phyloP scores from a whole-genome alignment of 1,140 invertebrate species.

The Bilobella aurantiaca region DNA sequence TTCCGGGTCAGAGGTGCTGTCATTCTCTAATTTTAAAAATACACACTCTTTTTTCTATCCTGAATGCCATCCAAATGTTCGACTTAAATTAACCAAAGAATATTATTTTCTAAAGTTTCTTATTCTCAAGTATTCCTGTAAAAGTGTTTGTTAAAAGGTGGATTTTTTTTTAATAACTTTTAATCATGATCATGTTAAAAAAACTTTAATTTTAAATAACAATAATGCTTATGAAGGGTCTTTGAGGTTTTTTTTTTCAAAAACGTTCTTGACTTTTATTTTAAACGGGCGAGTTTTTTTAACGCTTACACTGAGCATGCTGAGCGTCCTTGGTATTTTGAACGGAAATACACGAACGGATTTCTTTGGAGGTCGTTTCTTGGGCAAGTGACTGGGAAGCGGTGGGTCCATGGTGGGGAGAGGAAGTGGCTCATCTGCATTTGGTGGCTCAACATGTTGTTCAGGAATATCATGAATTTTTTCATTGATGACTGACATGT shows the following conservation, averaged over 20 bases:
- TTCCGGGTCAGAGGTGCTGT: neutral
- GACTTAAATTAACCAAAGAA: neutral
- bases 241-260: neutral
- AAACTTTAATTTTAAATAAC: neutral
- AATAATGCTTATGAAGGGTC: neutral
- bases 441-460: conserved; percentile 18
- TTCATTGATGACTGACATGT: conserved; percentile 29
- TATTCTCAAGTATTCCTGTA: too few relatives aligned
- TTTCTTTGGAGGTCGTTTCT: conserved; percentile 8
- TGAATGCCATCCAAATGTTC: neutral
- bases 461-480: conserved; percentile 29
- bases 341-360: conserved; percentile 15
- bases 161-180: neutral
- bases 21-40: neutral
- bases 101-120: neutral
- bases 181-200: conserved; percentile 11
- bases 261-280: neutral
- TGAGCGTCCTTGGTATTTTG: conserved; percentile 1
- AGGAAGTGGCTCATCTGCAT: conserved; percentile 13
- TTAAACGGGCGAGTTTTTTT: neutral
- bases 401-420: conserved; percentile 33
- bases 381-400: conserved; percentile 10
- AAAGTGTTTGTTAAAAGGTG: neutral
- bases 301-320: neutral
- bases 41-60: neutral